These are phyloP conservation scores for Vombatus ursinus DNA, from an alignment of 2,113 vertebrate genomes.

Conservation along the genomic window DNA sequence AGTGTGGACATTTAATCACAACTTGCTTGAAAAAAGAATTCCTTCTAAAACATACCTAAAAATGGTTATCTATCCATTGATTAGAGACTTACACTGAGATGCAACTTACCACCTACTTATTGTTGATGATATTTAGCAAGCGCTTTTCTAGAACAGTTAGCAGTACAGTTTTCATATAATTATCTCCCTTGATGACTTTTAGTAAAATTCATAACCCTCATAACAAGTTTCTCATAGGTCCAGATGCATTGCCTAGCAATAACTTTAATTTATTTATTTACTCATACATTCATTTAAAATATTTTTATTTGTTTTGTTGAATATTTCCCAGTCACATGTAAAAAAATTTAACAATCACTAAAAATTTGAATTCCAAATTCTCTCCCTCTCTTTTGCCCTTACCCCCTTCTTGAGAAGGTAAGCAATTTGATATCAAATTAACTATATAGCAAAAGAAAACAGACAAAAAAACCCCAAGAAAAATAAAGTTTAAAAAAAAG, in stretches of 20 bases:
- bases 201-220: background rate
- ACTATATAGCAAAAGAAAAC: too few species aligned
- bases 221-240: background rate
- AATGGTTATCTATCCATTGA: background rate
- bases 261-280: too few species aligned
- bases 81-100: background rate
- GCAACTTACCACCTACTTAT: background rate
- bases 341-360: too few species aligned
- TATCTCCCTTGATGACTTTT: background rate
- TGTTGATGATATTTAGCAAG: background rate
- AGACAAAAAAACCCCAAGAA: too few species aligned
- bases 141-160: background rate
- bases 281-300: too few species aligned
- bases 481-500: too few species aligned
- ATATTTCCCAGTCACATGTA: too few species aligned
- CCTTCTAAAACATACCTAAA: background rate
- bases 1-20: background rate
- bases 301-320: too few species aligned
- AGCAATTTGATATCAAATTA: too few species aligned
- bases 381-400: too few species aligned
- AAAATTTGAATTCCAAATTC: too few species aligned
- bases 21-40: background rate
- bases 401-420: too few species aligned
- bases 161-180: background rate
- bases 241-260: background rate